phyloP scores from a whole-genome alignment of 2,888 invertebrate genomes.

The Dexiosoma caninum region DNA sequence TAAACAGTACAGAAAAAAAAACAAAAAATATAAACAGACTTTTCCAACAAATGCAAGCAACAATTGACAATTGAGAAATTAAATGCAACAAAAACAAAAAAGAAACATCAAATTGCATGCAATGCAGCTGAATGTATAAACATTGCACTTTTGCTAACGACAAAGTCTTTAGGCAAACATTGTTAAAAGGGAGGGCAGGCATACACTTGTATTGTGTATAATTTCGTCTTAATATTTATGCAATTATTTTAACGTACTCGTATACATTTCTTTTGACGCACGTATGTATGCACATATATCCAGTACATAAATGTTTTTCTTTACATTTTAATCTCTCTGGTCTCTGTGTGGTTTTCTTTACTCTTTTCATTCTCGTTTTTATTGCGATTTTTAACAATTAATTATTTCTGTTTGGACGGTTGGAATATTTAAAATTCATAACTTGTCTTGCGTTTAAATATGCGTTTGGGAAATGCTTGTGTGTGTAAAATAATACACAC shows the following conservation, averaged over 20 bases:
- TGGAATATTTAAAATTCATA: slow-evolving; percentile 55
- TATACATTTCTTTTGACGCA: slow-evolving; percentile 33
- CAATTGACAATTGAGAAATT: slow-evolving; percentile 63
- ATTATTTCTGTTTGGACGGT: slow-evolving; percentile 40
- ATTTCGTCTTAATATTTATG: slow-evolving; percentile 50
- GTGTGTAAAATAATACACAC: background rate
- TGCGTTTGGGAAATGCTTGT: background rate
- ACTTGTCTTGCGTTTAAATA: slow-evolving; percentile 43
- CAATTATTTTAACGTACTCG: slow-evolving; percentile 45
- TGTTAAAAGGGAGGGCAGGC: background rate
- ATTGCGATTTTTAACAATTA: slow-evolving; percentile 41
- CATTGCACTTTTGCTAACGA: slow-evolving; percentile 30
- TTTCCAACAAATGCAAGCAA: slow-evolving; percentile 43
- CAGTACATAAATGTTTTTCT: slow-evolving; percentile 36
- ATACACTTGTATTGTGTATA: background rate
- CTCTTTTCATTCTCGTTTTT: slow-evolving; percentile 8
- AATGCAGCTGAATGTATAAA: slow-evolving; percentile 35
- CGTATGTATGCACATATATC: no score
- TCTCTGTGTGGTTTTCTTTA: slow-evolving; percentile 34
- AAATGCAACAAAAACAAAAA: slow-evolving; percentile 24
- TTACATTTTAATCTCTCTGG: slow-evolving; percentile 30
- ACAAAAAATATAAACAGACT: background rate
- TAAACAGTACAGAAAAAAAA: background rate
- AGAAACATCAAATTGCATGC: slow-evolving; percentile 67
- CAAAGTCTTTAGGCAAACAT: slow-evolving; percentile 34